Conservation (phyloP, 2,797 vertebrate species). For the Propithecus perrieri region DNA sequence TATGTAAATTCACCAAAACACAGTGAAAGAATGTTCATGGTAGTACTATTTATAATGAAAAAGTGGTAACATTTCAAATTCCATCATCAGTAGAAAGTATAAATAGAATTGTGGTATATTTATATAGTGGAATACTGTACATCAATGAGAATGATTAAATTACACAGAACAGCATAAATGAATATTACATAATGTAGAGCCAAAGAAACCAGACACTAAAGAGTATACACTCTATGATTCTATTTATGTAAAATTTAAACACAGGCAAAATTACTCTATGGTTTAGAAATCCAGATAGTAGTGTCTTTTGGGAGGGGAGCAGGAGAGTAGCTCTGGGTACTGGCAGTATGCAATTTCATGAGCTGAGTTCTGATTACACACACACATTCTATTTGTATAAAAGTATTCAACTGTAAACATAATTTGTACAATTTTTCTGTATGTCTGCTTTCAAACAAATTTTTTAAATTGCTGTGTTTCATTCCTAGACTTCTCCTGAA, state of each 20-base stretch:
- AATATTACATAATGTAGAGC: not conserved
- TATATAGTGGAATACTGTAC: not conserved
- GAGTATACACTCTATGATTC: not conserved
- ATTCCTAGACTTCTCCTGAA: not conserved
- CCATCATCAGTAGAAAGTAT: not conserved
- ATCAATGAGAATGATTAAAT: not conserved
- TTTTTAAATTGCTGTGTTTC: not conserved
- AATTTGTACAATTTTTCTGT: conserved; percentile 40
- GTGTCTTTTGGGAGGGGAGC: not conserved
- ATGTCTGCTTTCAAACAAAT: not conserved
- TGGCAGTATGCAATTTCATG: conserved; percentile 5
- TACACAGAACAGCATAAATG: not conserved
- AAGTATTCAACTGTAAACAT: not conserved
- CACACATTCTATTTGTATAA: not conserved
- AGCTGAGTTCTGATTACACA: conserved; percentile 18
- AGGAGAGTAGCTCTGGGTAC: not conserved
- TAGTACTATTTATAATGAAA: not conserved
- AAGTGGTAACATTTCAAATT: not conserved
- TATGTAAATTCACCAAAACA: conserved; percentile 11
- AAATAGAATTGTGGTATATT: conserved; percentile 34
- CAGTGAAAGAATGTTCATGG: not conserved
- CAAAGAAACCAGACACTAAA: conserved; percentile 31
- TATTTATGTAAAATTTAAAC: not conserved
- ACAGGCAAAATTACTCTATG: not conserved
- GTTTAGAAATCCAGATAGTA: conserved; percentile 26